Evolutionary conservation across 2,797 vertebrate genomes (phyloP).

Genomic region (Trematomus bernacchii): DNA sequence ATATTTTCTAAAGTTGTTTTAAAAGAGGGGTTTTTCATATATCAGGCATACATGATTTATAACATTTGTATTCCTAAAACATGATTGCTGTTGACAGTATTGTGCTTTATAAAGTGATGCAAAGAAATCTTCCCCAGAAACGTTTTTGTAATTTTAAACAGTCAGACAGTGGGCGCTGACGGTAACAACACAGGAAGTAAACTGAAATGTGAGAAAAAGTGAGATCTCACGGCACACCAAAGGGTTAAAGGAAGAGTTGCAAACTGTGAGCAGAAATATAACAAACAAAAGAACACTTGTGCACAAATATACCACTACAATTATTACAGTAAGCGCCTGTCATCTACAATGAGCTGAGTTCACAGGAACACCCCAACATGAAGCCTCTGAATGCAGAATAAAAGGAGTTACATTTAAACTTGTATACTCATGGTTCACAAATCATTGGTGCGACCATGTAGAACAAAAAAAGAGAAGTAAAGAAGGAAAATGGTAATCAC

Average conservation of each 20-base stretch:
- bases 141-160: too few species aligned
- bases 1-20: too few species aligned
- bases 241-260: constrained; percentile 8
- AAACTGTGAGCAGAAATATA: constrained; percentile 13
- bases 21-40: not conserved
- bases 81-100: too few species aligned
- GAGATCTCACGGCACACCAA: constrained; percentile 15
- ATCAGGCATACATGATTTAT: too few species aligned
- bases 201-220: constrained; percentile 20
- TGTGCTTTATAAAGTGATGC: too few species aligned
- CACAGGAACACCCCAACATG: not conserved
- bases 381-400: not conserved
- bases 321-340: not conserved
- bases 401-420: constrained; percentile 12
- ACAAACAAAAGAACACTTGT: not conserved
- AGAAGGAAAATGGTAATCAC: not conserved
- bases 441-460: not conserved
- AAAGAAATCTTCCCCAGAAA: too few species aligned
- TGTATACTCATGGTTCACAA: not conserved
- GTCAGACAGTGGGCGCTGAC: constrained; percentile 36
- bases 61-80: too few species aligned
- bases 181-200: constrained; percentile 56
- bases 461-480: constrained; percentile 7
- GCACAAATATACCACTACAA: not conserved
- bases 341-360: not conserved